A percentile compares a stretch with the other conserved stretches of the same genome.
These are phyloP conservation scores for Calypte anna DNA, from an alignment of 2,113 vertebrate species.

Conservation along the genomic window DNA sequence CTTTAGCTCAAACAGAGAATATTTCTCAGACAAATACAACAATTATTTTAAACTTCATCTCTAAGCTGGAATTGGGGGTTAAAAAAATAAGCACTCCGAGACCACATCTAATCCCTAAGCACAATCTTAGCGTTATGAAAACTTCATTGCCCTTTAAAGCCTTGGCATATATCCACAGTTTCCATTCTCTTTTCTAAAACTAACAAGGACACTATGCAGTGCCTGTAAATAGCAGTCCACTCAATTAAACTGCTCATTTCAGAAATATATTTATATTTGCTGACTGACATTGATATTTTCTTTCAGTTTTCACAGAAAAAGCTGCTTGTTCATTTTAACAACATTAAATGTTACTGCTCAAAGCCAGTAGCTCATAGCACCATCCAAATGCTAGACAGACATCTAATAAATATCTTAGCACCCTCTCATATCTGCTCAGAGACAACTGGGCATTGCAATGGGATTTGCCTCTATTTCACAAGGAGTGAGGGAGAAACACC, in stretches of 20 bases:
- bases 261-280: slow-evolving; percentile 4
- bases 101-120: neutral
- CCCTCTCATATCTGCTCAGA: neutral
- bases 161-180: slow-evolving; percentile 25
- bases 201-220: neutral
- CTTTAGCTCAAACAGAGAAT: neutral
- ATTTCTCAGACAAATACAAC: neutral
- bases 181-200: slow-evolving; percentile 20
- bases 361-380: neutral
- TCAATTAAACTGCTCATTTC: neutral
- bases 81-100: neutral
- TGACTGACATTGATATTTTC: neutral
- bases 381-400: neutral
- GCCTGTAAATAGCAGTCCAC: neutral
- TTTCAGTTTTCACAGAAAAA: slow-evolving; percentile 35
- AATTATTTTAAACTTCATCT: neutral
- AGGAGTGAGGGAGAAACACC: neutral
- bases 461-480: neutral
- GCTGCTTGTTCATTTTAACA: neutral
- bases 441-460: neutral
- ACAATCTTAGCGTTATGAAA: slow-evolving; percentile 28
- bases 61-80: neutral
- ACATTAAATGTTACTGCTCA: neutral
- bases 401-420: neutral
- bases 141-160: slow-evolving; percentile 49